Base-by-base conservation (phyloP, 2,888 invertebrate species). In the Melipona beecheii region DNA sequence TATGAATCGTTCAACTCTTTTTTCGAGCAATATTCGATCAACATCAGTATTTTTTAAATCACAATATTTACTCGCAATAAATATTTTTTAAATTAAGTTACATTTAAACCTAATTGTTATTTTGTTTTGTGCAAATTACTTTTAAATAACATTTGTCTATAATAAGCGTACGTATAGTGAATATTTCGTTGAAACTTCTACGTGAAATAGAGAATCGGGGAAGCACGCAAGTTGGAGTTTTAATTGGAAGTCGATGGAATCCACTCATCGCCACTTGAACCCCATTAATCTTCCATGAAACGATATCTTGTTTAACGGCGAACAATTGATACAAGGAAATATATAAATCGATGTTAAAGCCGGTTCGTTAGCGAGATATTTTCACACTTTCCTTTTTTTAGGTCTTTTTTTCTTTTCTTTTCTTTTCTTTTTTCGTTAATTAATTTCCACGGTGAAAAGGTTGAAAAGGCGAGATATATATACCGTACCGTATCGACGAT, bases 221-320 rank as follows among this genome's bases (percentile, higher is more conserved):
- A 76, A 79, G 58, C 58, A 49, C 4, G 21, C 58, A 68, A 49
- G 64, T 65, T 58, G 58, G 9, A 52, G 43, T 5, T 71, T 75
- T 71, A 71, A 81, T 81, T 75, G 60, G 31, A n/a, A 21, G 54
- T 54, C 60, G 66, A 75, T 60, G 58, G 36, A 31, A 50, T n/a
- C 19, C 65, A 31, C 43, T 80, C 43, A 69, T 60, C 36, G 27
- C 49, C 54, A 49, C 49, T 81, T 15, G 43, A 62, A 66, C 27
- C 52, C 24, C 24, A 36, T 80, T 70, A 21, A 71, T 75, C 54
- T 60, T 27, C 17, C 19, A 2, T 19, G 27, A 60, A 65, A 11
- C 31, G 52, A 70, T 69, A 72, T 36, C n/a, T 49, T 36, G 31
- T 49, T 79, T 64, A 76, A 69, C 50, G 50, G 24, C 19, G 50